Percentiles rank a stretch among this genome's conserved stretches.
Conservation (phyloP, 2,113 vertebrate species). For the Sminthopsis crassicaudata region DNA sequence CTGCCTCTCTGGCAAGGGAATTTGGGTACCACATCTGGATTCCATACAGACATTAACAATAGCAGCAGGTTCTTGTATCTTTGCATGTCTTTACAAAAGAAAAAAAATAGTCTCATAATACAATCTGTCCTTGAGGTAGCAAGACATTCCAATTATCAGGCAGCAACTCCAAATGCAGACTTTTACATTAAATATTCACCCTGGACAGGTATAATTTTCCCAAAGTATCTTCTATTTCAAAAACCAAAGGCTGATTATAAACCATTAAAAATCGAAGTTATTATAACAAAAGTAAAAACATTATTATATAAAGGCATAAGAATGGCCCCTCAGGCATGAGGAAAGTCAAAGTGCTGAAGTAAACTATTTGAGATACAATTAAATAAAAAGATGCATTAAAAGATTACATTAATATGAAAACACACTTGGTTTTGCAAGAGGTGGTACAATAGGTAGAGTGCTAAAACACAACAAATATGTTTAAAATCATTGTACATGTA, state of each 20-base stretch:
- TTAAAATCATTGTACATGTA: too few relatives aligned
- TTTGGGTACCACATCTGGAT: slow-evolving; percentile 54
- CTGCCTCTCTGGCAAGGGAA: slow-evolving; percentile 43
- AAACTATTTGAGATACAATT: slow-evolving; percentile 6
- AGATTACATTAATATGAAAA: neutral
- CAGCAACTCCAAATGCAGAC: slow-evolving; percentile 51
- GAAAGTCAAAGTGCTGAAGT: neutral
- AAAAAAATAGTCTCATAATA: slow-evolving; percentile 30
- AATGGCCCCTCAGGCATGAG: neutral
- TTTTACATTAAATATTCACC: slow-evolving; percentile 39
- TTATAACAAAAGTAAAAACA: neutral
- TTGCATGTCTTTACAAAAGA: slow-evolving; percentile 52
- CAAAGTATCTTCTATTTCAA: neutral
- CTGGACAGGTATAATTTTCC: slow-evolving; percentile 8
- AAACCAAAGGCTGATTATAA: neutral
- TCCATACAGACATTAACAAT: slow-evolving; percentile 6
- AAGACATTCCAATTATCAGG: slow-evolving; percentile 59
- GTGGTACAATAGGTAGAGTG: neutral
- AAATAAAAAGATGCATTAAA: neutral
- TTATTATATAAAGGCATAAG: neutral
- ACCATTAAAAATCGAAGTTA: neutral
- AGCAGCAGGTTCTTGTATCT: slow-evolving; percentile 49
- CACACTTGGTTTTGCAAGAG: neutral
- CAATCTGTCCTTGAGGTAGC: slow-evolving; percentile 38
- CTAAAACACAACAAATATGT: neutral